Percentiles rank a stretch among this genome's conserved stretches.
Evolutionary conservation across 2,113 vertebrate genomes (phyloP).

Genomic region (Rhizomys pruinosus): DNA sequence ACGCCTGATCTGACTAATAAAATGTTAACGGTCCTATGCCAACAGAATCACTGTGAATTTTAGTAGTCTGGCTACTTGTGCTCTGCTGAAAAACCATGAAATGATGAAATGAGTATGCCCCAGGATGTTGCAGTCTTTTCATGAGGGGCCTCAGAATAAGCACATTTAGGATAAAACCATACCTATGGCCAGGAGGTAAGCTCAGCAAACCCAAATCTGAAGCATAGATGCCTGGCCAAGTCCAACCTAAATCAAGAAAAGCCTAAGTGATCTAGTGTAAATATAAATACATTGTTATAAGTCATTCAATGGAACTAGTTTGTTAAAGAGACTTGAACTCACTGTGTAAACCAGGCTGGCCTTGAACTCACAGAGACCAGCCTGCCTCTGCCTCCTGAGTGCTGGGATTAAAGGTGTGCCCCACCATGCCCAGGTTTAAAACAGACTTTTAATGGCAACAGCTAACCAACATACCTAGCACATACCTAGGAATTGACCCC

Average conservation of each 20-base stretch:
- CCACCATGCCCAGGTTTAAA: too few species aligned
- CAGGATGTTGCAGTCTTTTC: neutral
- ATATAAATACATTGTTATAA: slow-evolving; percentile 33
- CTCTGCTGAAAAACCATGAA: slow-evolving; percentile 16
- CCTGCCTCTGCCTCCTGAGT: too few species aligned
- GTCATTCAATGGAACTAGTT: slow-evolving; percentile 34
- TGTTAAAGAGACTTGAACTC: too few species aligned
- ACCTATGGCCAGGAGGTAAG: neutral
- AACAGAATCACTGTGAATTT: neutral
- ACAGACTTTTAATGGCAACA: slow-evolving; percentile 20
- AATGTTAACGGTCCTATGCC: neutral
- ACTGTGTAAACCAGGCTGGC: too few species aligned
- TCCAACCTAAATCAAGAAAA: slow-evolving; percentile 21
- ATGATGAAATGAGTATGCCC: neutral
- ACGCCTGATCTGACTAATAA: slow-evolving; percentile 38
- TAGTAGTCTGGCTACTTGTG: neutral
- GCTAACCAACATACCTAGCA: neutral
- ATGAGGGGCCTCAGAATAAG: slow-evolving; percentile 21
- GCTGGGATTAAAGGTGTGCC: too few species aligned
- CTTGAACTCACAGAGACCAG: too few species aligned
- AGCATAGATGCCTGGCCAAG: neutral
- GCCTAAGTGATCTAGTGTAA: neutral
- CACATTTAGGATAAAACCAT: neutral
- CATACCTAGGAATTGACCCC: slow-evolving; percentile 27
- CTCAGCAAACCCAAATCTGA: neutral